These are phyloP conservation scores for Proctacanthus coquilletti DNA, from an alignment of 1,140 invertebrate species.

Conservation along the genomic window DNA sequence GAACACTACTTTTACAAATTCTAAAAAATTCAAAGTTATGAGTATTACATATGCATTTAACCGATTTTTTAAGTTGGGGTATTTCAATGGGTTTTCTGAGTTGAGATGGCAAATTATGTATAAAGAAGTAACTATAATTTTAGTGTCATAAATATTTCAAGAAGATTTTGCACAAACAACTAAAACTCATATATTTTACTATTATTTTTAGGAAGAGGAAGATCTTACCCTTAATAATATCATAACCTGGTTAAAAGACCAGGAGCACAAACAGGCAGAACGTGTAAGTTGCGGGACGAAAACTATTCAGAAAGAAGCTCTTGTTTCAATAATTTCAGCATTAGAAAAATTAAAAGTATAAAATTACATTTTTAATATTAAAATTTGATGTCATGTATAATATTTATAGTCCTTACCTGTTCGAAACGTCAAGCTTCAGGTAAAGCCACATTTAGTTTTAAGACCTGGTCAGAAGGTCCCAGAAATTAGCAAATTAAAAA, in stretches of 20 bases:
- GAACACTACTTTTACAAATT: too few relatives aligned
- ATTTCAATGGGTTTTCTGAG: too few relatives aligned
- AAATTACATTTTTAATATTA: slow-evolving; percentile 1
- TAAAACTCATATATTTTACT: too few relatives aligned
- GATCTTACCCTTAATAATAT: too few relatives aligned
- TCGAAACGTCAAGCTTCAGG: slow-evolving; percentile 50
- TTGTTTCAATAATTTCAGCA: slow-evolving; percentile 42
- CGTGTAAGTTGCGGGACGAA: slow-evolving; percentile 48
- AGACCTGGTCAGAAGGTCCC: slow-evolving; percentile 35
- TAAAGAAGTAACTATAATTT: too few relatives aligned
- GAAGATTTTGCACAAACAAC: too few relatives aligned
- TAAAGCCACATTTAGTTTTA: slow-evolving; percentile 63
- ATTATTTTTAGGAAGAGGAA: too few relatives aligned
- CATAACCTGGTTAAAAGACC: slow-evolving; percentile 50
- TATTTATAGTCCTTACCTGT: slow-evolving; percentile 18
- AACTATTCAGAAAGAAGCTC: slow-evolving; percentile 49
- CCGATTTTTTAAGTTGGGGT: too few relatives aligned
- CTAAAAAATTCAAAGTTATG: too few relatives aligned
- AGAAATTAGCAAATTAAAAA: slow-evolving; percentile 13
- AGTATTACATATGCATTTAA: too few relatives aligned
- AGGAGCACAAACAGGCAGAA: slow-evolving; percentile 42
- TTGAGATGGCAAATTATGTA: too few relatives aligned
- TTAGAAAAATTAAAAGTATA: slow-evolving; percentile 33
- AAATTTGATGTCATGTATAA: background rate
- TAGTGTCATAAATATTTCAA: too few relatives aligned